Conservation (phyloP, 2,888 invertebrate species). For the Sminthurides aquaticus region DNA sequence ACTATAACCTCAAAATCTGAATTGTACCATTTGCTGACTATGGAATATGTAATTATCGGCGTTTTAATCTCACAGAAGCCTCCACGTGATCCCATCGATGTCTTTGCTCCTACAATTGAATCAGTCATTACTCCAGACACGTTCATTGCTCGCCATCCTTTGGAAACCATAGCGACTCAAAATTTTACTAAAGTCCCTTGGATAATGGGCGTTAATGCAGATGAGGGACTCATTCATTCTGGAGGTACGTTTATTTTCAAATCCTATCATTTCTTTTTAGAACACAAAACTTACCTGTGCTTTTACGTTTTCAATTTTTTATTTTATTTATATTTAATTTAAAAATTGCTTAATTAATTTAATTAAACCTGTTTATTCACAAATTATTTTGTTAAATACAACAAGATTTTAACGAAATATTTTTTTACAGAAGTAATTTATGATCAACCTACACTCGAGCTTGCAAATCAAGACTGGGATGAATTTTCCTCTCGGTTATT, state of each 20-base stretch:
- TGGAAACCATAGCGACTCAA: conserved; percentile 21
- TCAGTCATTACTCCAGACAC: conserved; percentile 24
- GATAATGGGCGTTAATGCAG: conserved; percentile 32
- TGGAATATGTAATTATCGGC: too few species aligned
- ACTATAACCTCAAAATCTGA: not conserved
- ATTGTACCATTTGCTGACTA: not conserved
- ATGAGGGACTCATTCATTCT: conserved; percentile 32
- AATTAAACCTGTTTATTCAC: too few species aligned
- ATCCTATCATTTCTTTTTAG: not conserved
- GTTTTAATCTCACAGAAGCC: conserved; percentile 9
- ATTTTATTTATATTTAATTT: too few species aligned
- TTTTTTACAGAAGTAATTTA: conserved; percentile 2
- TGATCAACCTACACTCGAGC: not conserved
- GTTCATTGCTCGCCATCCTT: conserved; percentile 26
- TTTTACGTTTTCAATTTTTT: too few species aligned
- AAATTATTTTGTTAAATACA: too few species aligned
- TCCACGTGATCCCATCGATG: conserved; percentile 9
- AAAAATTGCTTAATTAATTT: too few species aligned
- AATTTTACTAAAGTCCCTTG: conserved; percentile 28
- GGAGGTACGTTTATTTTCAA: conserved; percentile 22
- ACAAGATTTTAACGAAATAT: too few species aligned
- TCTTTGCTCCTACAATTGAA: conserved; percentile 33
- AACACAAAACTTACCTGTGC: not conserved
- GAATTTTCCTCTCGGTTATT: conserved; percentile 31
- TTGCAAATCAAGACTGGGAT: conserved; percentile 29